Evolutionary conservation across 1,140 invertebrate genomes (phyloP).

Genomic region (Drosophila asahinai): DNA sequence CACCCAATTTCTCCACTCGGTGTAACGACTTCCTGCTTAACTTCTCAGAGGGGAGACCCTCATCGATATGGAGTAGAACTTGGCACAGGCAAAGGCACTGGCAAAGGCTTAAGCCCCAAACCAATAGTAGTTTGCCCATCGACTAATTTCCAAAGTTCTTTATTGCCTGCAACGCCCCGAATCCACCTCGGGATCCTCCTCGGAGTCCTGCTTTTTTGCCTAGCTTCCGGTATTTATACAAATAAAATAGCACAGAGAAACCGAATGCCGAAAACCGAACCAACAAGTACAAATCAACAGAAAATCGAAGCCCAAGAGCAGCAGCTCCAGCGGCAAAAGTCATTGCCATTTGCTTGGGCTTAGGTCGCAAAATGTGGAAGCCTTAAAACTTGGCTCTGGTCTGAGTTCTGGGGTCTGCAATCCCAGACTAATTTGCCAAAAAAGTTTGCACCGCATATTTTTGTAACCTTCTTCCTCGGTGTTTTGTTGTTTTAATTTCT

Average conservation of each 20-base stretch:
- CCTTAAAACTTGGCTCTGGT: slow-evolving; percentile 36
- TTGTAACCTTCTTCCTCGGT: slow-evolving; percentile 71
- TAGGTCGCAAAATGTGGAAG: slow-evolving; percentile 18
- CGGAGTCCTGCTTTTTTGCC: slow-evolving; percentile 26
- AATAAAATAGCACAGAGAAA: slow-evolving; percentile 77
- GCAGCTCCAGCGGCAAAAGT: slow-evolving; percentile 48
- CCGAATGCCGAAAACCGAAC: slow-evolving; percentile 1
- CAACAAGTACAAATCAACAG: slow-evolving; percentile 77
- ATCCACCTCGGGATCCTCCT: background rate
- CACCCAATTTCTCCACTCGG: slow-evolving; percentile 33
- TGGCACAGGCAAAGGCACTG: slow-evolving; percentile 21
- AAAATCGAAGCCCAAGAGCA: slow-evolving; percentile 66
- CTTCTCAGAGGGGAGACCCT: slow-evolving; percentile 31
- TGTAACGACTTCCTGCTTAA: slow-evolving; percentile 83
- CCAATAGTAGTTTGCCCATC: slow-evolving; percentile 46
- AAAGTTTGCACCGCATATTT: slow-evolving; percentile 82
- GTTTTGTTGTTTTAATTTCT: slow-evolving; percentile 79
- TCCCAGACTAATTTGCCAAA: slow-evolving; percentile 83
- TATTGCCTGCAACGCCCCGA: slow-evolving; percentile 77
- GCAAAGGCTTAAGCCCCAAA: slow-evolving; percentile 37
- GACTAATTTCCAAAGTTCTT: slow-evolving; percentile 84
- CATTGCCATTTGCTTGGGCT: slow-evolving; percentile 62
- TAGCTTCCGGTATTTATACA: slow-evolving; percentile 84
- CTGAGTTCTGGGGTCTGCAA: slow-evolving; percentile 2
- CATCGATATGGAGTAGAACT: slow-evolving; percentile 65